Conservation (phyloP, 1,140 invertebrate species). For the Aphidius gifuensis region DNA sequence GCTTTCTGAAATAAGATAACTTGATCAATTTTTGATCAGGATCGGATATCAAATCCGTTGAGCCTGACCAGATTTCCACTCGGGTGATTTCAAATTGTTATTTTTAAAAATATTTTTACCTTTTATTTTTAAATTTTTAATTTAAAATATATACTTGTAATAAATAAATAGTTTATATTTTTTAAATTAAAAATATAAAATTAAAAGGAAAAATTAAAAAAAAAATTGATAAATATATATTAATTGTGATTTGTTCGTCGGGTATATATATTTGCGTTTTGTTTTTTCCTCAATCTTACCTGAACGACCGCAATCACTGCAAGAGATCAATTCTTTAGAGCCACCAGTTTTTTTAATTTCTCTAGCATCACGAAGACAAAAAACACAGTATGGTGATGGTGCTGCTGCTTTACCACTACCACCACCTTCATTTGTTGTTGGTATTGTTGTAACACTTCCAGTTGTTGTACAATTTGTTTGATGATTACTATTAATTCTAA, state of each 20-base stretch:
- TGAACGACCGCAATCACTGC: slow-evolving; percentile 97
- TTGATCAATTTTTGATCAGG: too few relatives aligned
- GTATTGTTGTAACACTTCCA: slow-evolving; percentile 25
- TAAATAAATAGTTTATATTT: too few relatives aligned
- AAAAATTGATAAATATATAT: too few relatives aligned
- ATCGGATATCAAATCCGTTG: too few relatives aligned
- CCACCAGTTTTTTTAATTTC: slow-evolving; percentile 95
- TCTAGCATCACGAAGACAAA: slow-evolving; percentile 91
- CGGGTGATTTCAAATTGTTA: too few relatives aligned
- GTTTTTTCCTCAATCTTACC: slow-evolving; percentile 66
- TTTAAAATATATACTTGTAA: too few relatives aligned
- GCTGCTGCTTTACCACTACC: slow-evolving; percentile 56
- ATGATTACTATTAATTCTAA: slow-evolving; percentile 14
- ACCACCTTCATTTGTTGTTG: slow-evolving; percentile 24
- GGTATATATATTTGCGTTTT: slow-evolving; percentile 54
- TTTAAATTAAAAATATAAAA: too few relatives aligned
- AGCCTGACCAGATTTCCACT: too few relatives aligned
- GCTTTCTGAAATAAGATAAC: too few relatives aligned
- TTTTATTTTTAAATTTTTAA: too few relatives aligned
- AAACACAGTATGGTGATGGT: slow-evolving; percentile 94
- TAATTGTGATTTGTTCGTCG: slow-evolving; percentile 51
- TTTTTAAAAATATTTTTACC: too few relatives aligned
- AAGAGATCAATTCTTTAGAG: slow-evolving; percentile 95
- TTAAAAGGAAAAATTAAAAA: neutral
- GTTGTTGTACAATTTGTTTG: slow-evolving; percentile 13